Evolutionary conservation across 2,888 invertebrate genomes (phyloP).

Genomic region (Agonopterix alstromeriana): DNA sequence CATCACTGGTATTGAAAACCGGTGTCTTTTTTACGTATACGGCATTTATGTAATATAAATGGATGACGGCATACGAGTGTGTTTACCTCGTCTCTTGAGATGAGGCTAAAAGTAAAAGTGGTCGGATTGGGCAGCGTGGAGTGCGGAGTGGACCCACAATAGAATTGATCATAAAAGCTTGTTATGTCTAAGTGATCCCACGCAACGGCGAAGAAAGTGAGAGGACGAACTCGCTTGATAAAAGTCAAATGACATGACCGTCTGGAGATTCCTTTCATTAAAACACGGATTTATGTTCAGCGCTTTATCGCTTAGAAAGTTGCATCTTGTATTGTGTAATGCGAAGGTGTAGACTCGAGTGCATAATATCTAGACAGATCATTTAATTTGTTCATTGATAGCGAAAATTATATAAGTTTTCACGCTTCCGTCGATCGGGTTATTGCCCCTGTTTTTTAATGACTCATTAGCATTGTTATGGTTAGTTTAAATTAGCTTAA

Average conservation of each 20-base stretch:
- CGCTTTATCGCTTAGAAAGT: slow-evolving; percentile 6
- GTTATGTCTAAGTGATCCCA: slow-evolving; percentile 36
- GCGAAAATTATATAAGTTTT: slow-evolving; percentile 12
- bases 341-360: background rate
- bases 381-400: slow-evolving; percentile 6
- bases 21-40: too few relatives aligned
- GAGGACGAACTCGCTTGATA: slow-evolving; percentile 32
- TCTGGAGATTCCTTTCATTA: background rate
- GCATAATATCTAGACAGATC: background rate
- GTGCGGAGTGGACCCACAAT: slow-evolving; percentile 42
- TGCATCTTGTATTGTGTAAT: slow-evolving; percentile 6
- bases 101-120: slow-evolving; percentile 64
- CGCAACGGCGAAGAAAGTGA: slow-evolving; percentile 48
- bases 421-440: slow-evolving; percentile 1
- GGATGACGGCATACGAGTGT: slow-evolving; percentile 30
- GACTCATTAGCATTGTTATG: background rate
- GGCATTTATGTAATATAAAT: background rate
- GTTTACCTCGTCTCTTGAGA: slow-evolving; percentile 31
- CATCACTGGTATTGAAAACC: background rate
- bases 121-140: slow-evolving; percentile 50
- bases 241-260: slow-evolving; percentile 9
- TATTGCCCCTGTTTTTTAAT: background rate
- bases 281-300: slow-evolving; percentile 2
- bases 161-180: slow-evolving; percentile 48
- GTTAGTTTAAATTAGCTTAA: background rate